These are phyloP conservation scores for Augochlorella aurata DNA, from an alignment of 2,888 invertebrate genomes.

Conservation along the genomic window DNA sequence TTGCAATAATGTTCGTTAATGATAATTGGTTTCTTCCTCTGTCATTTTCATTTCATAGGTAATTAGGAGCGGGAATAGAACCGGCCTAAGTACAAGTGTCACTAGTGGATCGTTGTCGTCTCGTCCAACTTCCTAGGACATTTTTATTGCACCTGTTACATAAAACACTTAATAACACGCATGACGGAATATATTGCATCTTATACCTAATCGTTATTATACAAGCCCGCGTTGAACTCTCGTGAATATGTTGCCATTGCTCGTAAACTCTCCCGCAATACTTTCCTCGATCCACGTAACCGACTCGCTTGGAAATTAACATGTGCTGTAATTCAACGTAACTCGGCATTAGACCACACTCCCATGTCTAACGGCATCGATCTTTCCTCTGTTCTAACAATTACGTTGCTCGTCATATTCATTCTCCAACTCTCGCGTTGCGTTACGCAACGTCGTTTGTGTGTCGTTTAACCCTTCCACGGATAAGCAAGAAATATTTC, in stretches of 20 bases:
- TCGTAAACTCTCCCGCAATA: conserved; percentile 21
- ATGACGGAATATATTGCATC: neutral
- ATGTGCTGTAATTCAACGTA: conserved; percentile 44
- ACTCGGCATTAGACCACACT: conserved; percentile 18
- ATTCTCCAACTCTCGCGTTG: neutral
- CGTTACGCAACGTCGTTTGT: neutral
- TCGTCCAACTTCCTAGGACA: neutral
- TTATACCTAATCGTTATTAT: conserved; percentile 19
- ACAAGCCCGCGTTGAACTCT: conserved; percentile 11
- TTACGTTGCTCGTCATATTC: neutral
- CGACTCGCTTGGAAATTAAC: conserved; percentile 51
- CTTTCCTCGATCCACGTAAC: conserved; percentile 54
- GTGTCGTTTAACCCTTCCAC: neutral
- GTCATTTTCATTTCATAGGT: neutral
- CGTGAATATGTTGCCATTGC: conserved; percentile 3
- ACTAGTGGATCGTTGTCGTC: neutral
- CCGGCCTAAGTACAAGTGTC: neutral
- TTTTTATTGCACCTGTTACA: conserved; percentile 25
- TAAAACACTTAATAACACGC: conserved; percentile 28
- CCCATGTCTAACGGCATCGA: neutral
- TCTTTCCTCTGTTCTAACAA: neutral
- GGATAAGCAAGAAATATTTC: neutral
- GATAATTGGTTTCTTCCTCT: neutral
- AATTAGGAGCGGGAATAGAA: neutral
- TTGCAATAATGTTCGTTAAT: neutral